Percentiles rank a stretch among this genome's conserved stretches.
Conservation (phyloP, 2,113 vertebrate species). For the Gymnobelideus leadbeateri region DNA sequence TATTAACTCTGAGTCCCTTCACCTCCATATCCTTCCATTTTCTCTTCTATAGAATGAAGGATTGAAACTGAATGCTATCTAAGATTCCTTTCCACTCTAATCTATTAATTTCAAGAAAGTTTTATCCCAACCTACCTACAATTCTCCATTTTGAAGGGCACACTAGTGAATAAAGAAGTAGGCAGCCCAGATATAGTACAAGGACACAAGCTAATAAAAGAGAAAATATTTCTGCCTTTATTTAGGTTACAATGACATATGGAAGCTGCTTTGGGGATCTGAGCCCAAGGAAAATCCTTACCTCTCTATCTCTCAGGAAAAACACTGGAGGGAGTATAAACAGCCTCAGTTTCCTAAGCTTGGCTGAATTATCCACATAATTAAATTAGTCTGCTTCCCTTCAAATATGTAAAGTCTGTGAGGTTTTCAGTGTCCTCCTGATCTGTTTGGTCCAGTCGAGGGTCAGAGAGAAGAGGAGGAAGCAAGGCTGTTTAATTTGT, state of each 20-base stretch:
- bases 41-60: neutral
- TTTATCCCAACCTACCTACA: neutral
- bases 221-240: neutral
- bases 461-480: neutral
- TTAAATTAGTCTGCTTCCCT: neutral
- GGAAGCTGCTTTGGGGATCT: neutral
- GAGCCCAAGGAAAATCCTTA: neutral
- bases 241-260: neutral
- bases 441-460: neutral
- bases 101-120: neutral
- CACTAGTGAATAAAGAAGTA: no score
- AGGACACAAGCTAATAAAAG: neutral
- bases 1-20: neutral
- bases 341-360: neutral
- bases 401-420: neutral
- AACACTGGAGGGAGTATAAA: neutral
- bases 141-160: no score
- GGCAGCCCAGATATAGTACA: neutral
- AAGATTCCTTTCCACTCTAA: neutral
- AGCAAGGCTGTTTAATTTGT: neutral
- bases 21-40: neutral
- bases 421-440: neutral
- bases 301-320: neutral
- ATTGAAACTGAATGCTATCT: neutral
- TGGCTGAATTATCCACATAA: neutral